Evolutionary conservation across 53 echinoderm and acorn worm species (phyloP), one percentile per base, ranked within the genome.

Genomic region (Apostichopus leukothele): DNA sequence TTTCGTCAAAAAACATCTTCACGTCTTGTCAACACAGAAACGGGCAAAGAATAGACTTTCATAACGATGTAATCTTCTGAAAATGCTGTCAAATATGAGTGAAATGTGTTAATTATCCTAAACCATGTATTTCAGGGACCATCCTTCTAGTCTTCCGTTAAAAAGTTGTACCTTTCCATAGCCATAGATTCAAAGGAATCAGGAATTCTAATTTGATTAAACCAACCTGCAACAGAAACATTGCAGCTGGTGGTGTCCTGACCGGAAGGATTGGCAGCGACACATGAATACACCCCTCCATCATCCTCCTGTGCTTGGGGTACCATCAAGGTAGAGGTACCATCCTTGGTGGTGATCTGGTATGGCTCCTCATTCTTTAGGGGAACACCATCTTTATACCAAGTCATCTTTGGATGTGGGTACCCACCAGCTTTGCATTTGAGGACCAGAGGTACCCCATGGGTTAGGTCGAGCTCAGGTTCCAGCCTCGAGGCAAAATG

Each of bases 351-450:
- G 4, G 18, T 27, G 74, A 91, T 87, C 50, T 94, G 89, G 54
- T 92, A 94, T 83, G 92, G 92, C 9, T 79, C 91, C 18, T 94
- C 71, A n/a, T 90, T 79, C 16, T 89, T 91, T 51, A 94, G 83
- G 60, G 83, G 91, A 10, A 79, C 53, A 51, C 91, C 94, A 75
- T 97, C 92, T 79, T 95, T 93, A 83, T 90, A 97, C 97, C 97
- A 97, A 1, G 91, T 89, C 71, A 97, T 92, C 67, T 88, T 88
- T 18, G 97, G 97, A 0, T 88, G 81, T 54, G 97, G 97, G 60
- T 91, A 86, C 11, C 97, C 97, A 0, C 93, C 89, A 75, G 93
- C 92, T 6, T 93, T 92, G 86, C 92, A 92, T 86, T 92, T 87
- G 22, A 95, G 90, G 52, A 89, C 60, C 50, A 95, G 88, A 39